Conservation (phyloP, 2,113 vertebrate species). For the Calypte anna region DNA sequence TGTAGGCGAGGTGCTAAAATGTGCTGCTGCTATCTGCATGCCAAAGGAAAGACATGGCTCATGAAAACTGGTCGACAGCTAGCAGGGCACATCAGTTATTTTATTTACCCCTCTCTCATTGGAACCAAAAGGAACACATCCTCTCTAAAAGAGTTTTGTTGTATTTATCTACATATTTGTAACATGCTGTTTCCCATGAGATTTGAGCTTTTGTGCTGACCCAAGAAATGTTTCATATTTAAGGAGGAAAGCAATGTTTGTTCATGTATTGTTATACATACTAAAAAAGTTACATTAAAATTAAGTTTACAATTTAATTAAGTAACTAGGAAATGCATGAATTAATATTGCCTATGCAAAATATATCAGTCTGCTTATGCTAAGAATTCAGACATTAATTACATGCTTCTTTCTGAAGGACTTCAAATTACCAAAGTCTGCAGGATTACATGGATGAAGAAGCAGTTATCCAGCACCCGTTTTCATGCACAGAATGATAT, state of each 20-base stretch:
- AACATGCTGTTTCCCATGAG: background rate
- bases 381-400: background rate
- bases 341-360: background rate
- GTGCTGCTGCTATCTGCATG: background rate
- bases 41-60: background rate
- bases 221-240: background rate
- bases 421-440: background rate
- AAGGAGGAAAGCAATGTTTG: background rate
- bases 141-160: background rate
- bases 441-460: background rate
- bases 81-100: constrained; percentile 2
- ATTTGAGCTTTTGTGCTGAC: background rate
- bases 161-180: background rate
- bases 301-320: background rate
- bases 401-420: background rate
- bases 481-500: constrained; percentile 34
- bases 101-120: background rate
- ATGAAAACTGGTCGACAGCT: background rate
- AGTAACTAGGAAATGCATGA: background rate
- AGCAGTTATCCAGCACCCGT: background rate
- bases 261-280: background rate
- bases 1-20: constrained; percentile 66
- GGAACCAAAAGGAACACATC: background rate
- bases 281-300: background rate
- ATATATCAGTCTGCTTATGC: background rate